Evolutionary conservation across 2,113 vertebrate genomes (phyloP).

Genomic region (Polyodon spathula): DNA sequence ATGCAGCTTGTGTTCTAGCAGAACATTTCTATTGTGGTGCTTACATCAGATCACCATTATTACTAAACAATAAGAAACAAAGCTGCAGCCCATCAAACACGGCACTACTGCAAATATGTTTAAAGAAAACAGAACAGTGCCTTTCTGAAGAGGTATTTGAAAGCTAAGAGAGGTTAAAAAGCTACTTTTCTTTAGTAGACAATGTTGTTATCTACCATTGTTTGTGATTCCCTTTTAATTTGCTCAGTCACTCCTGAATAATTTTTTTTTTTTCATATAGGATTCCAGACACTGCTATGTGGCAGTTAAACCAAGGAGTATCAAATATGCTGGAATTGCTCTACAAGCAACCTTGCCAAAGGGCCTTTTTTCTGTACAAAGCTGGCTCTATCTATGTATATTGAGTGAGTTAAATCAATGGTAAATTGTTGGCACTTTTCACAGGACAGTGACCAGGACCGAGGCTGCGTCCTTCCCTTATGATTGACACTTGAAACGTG

Average conservation of each 20-base stretch:
- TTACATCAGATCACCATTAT: slow-evolving; percentile 13
- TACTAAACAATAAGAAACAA: slow-evolving; percentile 25
- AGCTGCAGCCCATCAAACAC: slow-evolving; percentile 9
- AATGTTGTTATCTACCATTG: slow-evolving; percentile 59
- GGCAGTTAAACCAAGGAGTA: slow-evolving; percentile 68
- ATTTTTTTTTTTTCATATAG: slow-evolving; percentile 44
- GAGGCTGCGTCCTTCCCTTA: slow-evolving; percentile 79
- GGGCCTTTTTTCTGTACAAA: slow-evolving; percentile 82
- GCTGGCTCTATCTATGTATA: slow-evolving; percentile 86
- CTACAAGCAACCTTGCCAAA: slow-evolving; percentile 97
- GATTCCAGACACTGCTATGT: slow-evolving; percentile 60
- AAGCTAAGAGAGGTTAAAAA: slow-evolving; percentile 64
- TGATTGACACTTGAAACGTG: slow-evolving; percentile 99
- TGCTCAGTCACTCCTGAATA: slow-evolving; percentile 57
- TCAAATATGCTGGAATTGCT: slow-evolving; percentile 69
- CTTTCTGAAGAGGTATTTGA: slow-evolving; percentile 52
- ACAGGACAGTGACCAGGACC: slow-evolving; percentile 95
- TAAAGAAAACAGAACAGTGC: slow-evolving; percentile 37
- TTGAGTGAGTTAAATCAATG: slow-evolving; percentile 91
- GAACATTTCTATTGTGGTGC: slow-evolving; percentile 23
- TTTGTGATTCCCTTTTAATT: slow-evolving; percentile 69
- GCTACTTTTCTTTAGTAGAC: slow-evolving; percentile 45
- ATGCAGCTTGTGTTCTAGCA: slow-evolving; percentile 14
- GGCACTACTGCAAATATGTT: slow-evolving; percentile 33
- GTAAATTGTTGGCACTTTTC: slow-evolving; percentile 90